phyloP scores from a whole-genome alignment of 2,113 vertebrate genomes.

The Carlito syrichta region DNA sequence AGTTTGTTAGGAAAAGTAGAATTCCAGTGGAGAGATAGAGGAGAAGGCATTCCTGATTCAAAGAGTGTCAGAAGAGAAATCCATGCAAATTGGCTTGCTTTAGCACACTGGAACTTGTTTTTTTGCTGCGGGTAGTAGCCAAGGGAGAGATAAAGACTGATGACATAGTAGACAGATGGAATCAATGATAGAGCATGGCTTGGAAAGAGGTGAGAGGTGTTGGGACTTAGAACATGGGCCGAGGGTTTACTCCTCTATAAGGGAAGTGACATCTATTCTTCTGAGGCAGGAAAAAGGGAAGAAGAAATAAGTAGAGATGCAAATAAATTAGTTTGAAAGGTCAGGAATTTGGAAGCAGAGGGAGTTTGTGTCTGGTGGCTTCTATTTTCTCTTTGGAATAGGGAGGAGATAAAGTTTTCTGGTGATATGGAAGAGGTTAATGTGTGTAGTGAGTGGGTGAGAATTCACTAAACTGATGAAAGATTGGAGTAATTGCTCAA shows the following conservation, averaged over 20 bases:
- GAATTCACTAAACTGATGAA: neutral
- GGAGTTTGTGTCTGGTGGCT: neutral
- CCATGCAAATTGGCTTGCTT: neutral
- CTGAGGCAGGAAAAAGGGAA: neutral
- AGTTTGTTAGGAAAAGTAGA: neutral
- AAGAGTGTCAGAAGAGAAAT: neutral
- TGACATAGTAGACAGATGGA: neutral
- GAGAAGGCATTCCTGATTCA: neutral
- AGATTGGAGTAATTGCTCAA: neutral
- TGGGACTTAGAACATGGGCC: neutral
- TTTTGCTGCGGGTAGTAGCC: neutral
- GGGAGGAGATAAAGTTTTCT: neutral
- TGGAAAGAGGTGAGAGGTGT: neutral
- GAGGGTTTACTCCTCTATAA: neutral
- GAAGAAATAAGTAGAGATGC: neutral
- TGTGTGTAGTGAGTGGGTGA: neutral
- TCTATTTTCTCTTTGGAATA: neutral
- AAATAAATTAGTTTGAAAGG: neutral
- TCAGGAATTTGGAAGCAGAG: neutral
- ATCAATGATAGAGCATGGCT: neutral
- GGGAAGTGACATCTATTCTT: neutral
- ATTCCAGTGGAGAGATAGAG: neutral
- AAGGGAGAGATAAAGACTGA: neutral
- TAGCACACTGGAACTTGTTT: neutral
- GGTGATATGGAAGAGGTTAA: neutral